Evolutionary conservation across 2,113 vertebrate species (phyloP), one percentile per base, ranked within the genome.

Genomic region (Euleptes europaea): DNA sequence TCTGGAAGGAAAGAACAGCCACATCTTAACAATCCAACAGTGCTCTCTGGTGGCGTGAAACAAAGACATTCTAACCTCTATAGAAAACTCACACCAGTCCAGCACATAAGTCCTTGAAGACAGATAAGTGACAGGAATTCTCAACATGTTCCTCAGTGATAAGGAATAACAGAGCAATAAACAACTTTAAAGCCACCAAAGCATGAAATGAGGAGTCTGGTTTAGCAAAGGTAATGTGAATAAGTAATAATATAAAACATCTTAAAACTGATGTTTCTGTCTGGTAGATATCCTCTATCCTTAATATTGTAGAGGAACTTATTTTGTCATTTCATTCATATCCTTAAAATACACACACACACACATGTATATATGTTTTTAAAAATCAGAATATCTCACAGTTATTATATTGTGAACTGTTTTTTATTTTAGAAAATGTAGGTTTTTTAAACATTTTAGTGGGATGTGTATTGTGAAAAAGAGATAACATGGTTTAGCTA

Each of bases 41-140:
- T 94, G 95, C 95, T 94, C 95, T 94, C 95, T 96, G 92, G 93
- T 95, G 95, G 95, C 0, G 0, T 65, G 42, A 92, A 84, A 90
- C 88, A 91, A 90, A 93, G 91, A 35, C 35, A 72, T 84, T 82
- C 76, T 84, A 82, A 85, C 38, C 60, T 80, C 35, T 40, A 13
- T 44, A 69, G 84, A 89, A 91, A 90, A 72, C 38, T 79, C 87
- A 7, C 0, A 1, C 17, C 71, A 79, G 88, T 92, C 90, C 89
- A 86, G 90, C 73, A 69, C 47, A 69, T 9, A 79, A 88, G 80
- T 89, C 86, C 90, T 91, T 87, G 86, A 91, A 86, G 86, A 89
- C 79, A 86, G 85, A 82, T 88, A 92, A 93, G 81, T 89, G 89
- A 91, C 91, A 91, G 88, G 35, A 93, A 90, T 83, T 85, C 74